Percentiles rank a stretch among this genome's conserved stretches.
Evolutionary conservation across 1,140 invertebrate genomes (phyloP).

Genomic region (Lasaia peninsularis): DNA sequence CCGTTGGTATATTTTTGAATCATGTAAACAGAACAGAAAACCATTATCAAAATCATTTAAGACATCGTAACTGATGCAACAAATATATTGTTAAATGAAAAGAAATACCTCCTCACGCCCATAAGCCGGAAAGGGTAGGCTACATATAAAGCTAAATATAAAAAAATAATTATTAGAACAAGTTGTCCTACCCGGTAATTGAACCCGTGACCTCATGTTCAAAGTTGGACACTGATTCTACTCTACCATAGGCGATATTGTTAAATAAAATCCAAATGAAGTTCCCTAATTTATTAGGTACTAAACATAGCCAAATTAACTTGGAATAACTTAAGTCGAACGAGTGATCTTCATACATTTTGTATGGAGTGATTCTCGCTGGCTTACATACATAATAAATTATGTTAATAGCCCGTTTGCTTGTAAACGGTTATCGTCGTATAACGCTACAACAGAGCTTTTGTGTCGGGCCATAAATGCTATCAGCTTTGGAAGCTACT

Average conservation of each 20-base stretch:
- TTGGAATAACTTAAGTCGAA: neutral
- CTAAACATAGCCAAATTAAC: neutral
- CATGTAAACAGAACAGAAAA: too few species aligned
- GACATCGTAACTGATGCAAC: neutral
- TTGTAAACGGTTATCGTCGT: slow-evolving; percentile 6
- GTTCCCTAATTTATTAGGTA: neutral
- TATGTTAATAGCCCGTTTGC: slow-evolving; percentile 7
- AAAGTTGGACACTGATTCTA: too few species aligned
- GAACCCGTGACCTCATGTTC: too few species aligned
- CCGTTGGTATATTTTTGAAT: too few species aligned
- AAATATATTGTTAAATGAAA: too few species aligned
- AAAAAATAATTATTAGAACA: too few species aligned
- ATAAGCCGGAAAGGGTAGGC: too few species aligned
- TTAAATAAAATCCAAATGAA: neutral
- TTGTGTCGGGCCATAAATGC: slow-evolving; percentile 16
- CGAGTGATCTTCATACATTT: neutral
- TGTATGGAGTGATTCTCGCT: neutral
- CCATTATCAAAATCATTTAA: too few species aligned
- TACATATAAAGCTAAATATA: too few species aligned
- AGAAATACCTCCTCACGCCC: too few species aligned
- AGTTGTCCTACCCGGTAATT: too few species aligned
- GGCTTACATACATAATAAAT: slow-evolving; percentile 7
- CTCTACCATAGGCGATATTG: neutral
- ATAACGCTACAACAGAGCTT: neutral
- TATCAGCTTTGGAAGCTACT: neutral